Conservation (phyloP, 1,140 invertebrate species). For the Cepaea nemoralis region DNA sequence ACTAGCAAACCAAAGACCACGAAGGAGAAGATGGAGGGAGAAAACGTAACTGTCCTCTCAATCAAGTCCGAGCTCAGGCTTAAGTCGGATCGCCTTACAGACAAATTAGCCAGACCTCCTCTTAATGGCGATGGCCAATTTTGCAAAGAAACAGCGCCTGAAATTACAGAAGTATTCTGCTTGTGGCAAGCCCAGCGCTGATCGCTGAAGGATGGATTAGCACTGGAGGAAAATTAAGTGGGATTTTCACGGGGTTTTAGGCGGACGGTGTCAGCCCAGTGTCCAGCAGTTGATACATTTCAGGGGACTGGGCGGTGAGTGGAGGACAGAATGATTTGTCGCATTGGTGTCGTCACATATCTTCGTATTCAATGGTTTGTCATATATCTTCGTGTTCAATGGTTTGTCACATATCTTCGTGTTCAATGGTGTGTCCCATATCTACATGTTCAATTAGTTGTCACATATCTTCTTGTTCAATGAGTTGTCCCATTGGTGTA, state of each 20-base stretch:
- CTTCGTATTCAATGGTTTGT: no score
- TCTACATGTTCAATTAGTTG: no score
- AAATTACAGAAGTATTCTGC: conserved; percentile 1
- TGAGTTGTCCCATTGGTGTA: no score
- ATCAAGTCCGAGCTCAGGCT: background rate
- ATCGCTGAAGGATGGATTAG: background rate
- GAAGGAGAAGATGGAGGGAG: background rate
- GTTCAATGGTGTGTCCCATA: no score
- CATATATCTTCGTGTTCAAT: no score
- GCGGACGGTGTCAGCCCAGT: background rate
- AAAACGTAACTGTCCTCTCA: conserved; percentile 2
- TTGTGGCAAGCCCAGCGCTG: background rate
- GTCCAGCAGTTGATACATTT: background rate
- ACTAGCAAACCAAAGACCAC: background rate
- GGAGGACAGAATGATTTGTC: background rate
- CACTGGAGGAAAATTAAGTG: background rate
- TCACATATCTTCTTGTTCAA: no score
- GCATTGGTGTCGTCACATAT: background rate
- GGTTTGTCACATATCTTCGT: no score
- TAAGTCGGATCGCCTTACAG: conserved; percentile 5
- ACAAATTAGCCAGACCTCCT: conserved; percentile 1
- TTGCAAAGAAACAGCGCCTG: background rate
- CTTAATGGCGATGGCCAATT: conserved; percentile 17
- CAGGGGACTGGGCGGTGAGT: no score
- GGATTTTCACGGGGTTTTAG: conserved; percentile 5